These are phyloP conservation scores for Acanthosepion pharaonis DNA, from an alignment of 2,888 invertebrate genomes.

Conservation along the genomic window DNA sequence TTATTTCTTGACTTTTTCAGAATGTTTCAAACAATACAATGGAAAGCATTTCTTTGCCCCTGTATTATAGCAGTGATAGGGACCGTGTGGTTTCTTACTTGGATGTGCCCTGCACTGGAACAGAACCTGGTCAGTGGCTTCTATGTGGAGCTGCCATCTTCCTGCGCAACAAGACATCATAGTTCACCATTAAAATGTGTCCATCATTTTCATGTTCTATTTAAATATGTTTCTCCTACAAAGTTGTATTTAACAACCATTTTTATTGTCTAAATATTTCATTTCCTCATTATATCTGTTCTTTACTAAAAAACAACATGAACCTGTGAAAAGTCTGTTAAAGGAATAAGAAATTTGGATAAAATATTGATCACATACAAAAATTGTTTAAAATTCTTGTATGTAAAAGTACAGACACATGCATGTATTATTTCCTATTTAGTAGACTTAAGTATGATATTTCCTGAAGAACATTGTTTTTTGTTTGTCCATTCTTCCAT, in stretches of 20 bases:
- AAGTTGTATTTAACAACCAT: neutral
- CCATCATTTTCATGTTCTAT: neutral
- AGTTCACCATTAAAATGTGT: neutral
- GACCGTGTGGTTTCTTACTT: slow-evolving; percentile 77
- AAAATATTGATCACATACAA: too few species aligned
- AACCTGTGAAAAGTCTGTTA: too few species aligned
- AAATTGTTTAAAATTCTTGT: too few species aligned
- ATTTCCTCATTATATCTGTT: neutral
- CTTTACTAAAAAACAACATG: neutral
- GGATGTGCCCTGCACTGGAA: slow-evolving; percentile 77
- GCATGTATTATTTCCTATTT: too few species aligned
- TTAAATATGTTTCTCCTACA: neutral
- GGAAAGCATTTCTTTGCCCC: slow-evolving; percentile 76
- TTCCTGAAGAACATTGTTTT: too few species aligned
- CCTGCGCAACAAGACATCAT: slow-evolving; percentile 69
- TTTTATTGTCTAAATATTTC: neutral
- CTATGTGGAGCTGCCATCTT: slow-evolving; percentile 81
- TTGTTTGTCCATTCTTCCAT: too few species aligned
- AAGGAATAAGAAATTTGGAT: neutral
- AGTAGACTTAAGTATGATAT: too few species aligned
- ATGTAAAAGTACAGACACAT: too few species aligned
- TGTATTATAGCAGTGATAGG: slow-evolving; percentile 78
- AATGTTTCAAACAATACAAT: slow-evolving; percentile 72
- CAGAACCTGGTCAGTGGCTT: slow-evolving; percentile 78
- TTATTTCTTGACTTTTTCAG: slow-evolving; percentile 56